Evolutionary conservation across 2,888 invertebrate species (phyloP).

Genomic region (Trichogramma evanescens): DNA sequence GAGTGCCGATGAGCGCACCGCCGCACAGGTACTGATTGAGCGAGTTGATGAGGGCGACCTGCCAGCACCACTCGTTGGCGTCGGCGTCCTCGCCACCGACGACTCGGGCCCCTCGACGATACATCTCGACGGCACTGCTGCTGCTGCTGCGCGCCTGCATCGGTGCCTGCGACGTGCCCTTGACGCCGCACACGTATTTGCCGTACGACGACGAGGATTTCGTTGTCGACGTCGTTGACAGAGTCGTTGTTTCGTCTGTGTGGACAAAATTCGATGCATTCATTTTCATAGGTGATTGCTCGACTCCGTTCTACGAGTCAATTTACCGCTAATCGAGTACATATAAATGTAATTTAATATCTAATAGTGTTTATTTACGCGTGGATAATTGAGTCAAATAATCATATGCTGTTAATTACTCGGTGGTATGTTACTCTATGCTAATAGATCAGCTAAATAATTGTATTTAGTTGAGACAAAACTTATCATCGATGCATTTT

Average conservation of each 20-base stretch:
- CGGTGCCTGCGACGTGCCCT: conserved; percentile 62
- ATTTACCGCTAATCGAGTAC: too few relatives aligned
- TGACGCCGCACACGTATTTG: conserved; percentile 89
- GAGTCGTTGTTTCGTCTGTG: conserved; percentile 24
- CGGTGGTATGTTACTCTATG: too few relatives aligned
- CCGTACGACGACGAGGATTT: conserved; percentile 69
- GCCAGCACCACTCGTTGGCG: conserved; percentile 94
- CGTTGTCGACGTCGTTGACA: conserved; percentile 55
- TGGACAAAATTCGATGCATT: neutral
- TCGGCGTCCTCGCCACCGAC: conserved; percentile 88
- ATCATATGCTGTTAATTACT: too few relatives aligned
- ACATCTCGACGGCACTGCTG: conserved; percentile 16
- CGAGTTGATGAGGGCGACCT: conserved; percentile 86
- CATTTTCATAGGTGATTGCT: neutral
- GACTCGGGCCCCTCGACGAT: conserved; percentile 52
- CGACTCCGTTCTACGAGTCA: neutral
- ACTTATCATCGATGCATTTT: too few relatives aligned
- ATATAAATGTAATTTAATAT: too few relatives aligned
- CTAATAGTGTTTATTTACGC: too few relatives aligned
- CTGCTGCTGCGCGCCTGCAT: conserved; percentile 36
- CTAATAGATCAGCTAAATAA: too few relatives aligned
- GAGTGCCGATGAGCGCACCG: conserved; percentile 85
- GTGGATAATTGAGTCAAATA: too few relatives aligned
- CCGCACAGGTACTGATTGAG: conserved; percentile 90
- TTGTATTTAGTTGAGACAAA: too few relatives aligned